These are phyloP conservation scores for Cliona cf. orientalis DNA, from an alignment of 37 sponge, comb jelly and placozoan species.

Conservation along the genomic window DNA sequence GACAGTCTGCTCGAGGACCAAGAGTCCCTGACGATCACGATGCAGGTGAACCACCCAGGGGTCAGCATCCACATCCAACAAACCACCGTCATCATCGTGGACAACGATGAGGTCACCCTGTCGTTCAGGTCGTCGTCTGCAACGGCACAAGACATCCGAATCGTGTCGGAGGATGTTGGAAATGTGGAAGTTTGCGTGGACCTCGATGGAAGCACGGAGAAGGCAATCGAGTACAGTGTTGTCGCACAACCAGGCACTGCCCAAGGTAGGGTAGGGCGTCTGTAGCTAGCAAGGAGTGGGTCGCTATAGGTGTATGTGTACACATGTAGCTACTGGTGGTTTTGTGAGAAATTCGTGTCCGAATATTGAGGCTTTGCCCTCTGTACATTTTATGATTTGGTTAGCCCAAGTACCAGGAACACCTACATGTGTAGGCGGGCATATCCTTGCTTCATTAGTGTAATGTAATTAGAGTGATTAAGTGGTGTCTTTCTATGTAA, in stretches of 20 bases:
- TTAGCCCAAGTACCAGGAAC: no score
- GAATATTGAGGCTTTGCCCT: no score
- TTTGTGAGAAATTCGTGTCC: no score
- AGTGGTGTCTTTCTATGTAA: no score
- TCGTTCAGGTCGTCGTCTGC: neutral
- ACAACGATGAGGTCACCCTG: slow-evolving; percentile 18
- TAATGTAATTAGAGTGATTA: no score
- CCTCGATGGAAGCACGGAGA: neutral
- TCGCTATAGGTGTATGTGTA: neutral
- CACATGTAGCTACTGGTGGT: neutral
- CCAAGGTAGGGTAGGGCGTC: slow-evolving; percentile 11
- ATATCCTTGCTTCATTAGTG: no score
- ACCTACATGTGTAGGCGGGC: no score
- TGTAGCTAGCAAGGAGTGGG: no score
- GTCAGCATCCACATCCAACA: slow-evolving; percentile 21
- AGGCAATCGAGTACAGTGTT: neutral
- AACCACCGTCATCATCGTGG: slow-evolving; percentile 13
- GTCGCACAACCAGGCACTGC: neutral
- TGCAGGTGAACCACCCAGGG: neutral
- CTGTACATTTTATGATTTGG: no score
- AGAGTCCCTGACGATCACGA: neutral
- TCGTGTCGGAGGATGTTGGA: slow-evolving; percentile 12
- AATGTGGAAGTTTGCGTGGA: neutral
- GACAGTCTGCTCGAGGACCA: slow-evolving; percentile 12
- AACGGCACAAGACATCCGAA: no score